These are phyloP conservation scores for Sebastes cheni DNA, from an alignment of 2,797 vertebrate species.

Conservation along the genomic window DNA sequence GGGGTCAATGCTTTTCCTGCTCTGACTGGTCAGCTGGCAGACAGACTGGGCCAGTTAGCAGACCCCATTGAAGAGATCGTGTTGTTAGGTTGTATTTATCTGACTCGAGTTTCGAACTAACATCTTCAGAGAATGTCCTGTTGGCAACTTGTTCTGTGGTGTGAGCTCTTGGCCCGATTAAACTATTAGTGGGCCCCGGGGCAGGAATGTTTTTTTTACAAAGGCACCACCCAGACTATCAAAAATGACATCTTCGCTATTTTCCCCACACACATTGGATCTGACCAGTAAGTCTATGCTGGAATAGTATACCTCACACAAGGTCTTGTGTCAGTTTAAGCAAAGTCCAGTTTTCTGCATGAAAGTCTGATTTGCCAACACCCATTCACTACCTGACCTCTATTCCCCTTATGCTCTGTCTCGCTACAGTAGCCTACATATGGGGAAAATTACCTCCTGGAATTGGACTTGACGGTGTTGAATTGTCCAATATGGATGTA, in stretches of 20 bases:
- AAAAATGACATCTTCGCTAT: not conserved
- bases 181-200: not conserved
- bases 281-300: not conserved
- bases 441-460: not conserved
- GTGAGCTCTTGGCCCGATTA: not conserved
- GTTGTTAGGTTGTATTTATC: not conserved
- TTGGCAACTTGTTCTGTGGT: not conserved
- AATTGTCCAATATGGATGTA: not conserved
- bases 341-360: not conserved
- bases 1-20: not conserved
- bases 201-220: not conserved
- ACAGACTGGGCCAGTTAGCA: not conserved
- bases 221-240: not conserved
- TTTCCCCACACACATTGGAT: not conserved
- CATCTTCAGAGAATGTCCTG: not conserved
- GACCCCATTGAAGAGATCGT: not conserved
- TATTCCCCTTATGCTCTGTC: not conserved
- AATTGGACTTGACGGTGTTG: not conserved
- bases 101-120: not conserved
- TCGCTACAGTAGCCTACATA: not conserved
- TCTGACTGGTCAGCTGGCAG: slow-evolving; percentile 11
- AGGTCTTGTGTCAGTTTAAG: not conserved
- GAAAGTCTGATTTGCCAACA: not conserved
- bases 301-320: not conserved
- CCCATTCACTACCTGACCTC: not conserved